Evolutionary conservation across 2,888 invertebrate genomes (phyloP).

Genomic region (Melolontha melolontha): DNA sequence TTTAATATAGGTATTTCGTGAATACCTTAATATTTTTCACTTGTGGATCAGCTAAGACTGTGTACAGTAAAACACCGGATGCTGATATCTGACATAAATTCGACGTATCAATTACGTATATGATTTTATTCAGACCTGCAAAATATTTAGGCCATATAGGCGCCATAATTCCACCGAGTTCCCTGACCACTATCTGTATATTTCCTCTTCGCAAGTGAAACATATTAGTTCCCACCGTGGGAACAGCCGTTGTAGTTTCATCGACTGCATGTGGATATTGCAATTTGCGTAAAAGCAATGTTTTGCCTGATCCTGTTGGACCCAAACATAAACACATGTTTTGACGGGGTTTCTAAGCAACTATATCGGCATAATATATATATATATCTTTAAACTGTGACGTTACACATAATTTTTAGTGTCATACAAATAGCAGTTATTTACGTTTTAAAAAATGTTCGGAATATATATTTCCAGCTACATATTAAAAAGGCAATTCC

Average conservation of each 20-base stretch:
- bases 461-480: too few species aligned
- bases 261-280: slow-evolving; percentile 79
- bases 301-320: slow-evolving; percentile 85
- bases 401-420: not conserved
- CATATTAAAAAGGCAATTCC: too few species aligned
- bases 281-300: slow-evolving; percentile 79
- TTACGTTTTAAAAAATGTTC: too few species aligned
- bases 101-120: slow-evolving; percentile 86
- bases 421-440: too few species aligned
- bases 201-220: slow-evolving; percentile 69
- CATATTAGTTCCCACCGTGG: slow-evolving; percentile 84
- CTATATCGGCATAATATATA: slow-evolving; percentile 1
- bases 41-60: slow-evolving; percentile 79
- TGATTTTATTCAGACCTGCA: slow-evolving; percentile 74
- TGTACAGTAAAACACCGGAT: slow-evolving; percentile 84
- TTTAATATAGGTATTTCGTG: too few species aligned
- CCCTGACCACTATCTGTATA: slow-evolving; percentile 67
- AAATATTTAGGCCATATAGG: slow-evolving; percentile 85
- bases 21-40: slow-evolving; percentile 77
- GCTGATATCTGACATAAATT: slow-evolving; percentile 89
- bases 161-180: slow-evolving; percentile 86
- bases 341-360: slow-evolving; percentile 16
- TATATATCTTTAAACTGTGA: too few species aligned
- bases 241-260: slow-evolving; percentile 81
- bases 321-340: slow-evolving; percentile 75